Percentiles rank a stretch among this genome's conserved stretches.
Conservation (phyloP, 1,140 invertebrate genomes). For the Pogonognathellus flavescens region DNA sequence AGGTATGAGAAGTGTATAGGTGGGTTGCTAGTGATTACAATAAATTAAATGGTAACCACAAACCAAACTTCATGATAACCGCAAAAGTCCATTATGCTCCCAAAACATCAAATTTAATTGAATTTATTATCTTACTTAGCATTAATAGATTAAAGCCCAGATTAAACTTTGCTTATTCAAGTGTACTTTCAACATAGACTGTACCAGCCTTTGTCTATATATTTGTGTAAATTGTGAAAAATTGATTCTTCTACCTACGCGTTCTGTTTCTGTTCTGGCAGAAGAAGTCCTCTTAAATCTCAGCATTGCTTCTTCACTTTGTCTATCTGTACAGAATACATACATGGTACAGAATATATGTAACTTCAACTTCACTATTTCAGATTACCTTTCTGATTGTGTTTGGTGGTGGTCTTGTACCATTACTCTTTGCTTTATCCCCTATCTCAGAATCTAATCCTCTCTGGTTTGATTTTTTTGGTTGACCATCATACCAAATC, state of each 20-base stretch:
- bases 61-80: constrained; percentile 41
- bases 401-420: background rate
- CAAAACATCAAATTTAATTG: constrained; percentile 44
- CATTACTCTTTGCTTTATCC: background rate
- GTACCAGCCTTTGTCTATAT: too few species aligned
- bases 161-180: background rate
- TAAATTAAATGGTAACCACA: constrained; percentile 26
- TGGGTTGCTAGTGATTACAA: constrained; percentile 14
- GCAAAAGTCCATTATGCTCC: background rate
- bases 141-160: constrained; percentile 13
- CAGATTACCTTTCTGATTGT: background rate
- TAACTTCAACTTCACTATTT: too few species aligned
- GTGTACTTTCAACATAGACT: background rate
- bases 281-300: too few species aligned
- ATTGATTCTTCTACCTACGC: too few species aligned
- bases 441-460: background rate
- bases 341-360: too few species aligned
- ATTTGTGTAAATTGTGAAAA: too few species aligned
- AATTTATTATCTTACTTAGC: constrained; percentile 41
- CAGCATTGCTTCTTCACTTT: too few species aligned
- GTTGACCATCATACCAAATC: too few species aligned
- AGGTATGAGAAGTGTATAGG: background rate
- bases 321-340: too few species aligned
- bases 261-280: too few species aligned
- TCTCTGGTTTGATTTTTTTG: background rate